phyloP scores from a whole-genome alignment of 2,888 invertebrate species.

The Hydropsyche betteni region DNA sequence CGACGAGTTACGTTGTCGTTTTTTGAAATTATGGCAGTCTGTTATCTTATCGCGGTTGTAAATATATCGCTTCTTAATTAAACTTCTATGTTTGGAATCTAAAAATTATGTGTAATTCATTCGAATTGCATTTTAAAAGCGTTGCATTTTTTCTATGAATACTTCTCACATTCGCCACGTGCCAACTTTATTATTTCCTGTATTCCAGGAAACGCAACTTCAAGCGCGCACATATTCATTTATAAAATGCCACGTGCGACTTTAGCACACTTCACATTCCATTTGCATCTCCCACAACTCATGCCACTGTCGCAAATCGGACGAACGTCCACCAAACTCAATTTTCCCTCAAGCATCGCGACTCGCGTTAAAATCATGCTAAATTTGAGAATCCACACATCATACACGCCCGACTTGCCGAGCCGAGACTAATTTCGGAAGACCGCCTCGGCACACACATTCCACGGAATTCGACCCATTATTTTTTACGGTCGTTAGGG shows the following conservation, averaged over 20 bases:
- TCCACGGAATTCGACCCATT: conserved; percentile 40
- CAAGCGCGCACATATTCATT: conserved; percentile 5
- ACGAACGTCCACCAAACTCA: too few species aligned
- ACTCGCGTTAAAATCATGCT: too few species aligned
- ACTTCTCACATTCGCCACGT: too few species aligned
- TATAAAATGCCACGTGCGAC: conserved; percentile 6
- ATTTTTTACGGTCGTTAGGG: conserved; percentile 43
- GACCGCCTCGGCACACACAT: conserved; percentile 1
- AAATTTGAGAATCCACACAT: not conserved
- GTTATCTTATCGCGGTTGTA: conserved; percentile 4
- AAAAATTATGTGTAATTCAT: conserved; percentile 1
- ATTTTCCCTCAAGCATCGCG: too few species aligned
- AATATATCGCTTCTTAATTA: conserved; percentile 28
- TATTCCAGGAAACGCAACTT: conserved; percentile 8
- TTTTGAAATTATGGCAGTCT: not conserved
- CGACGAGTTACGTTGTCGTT: not conserved
- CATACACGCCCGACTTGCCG: too few species aligned
- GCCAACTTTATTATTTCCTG: too few species aligned
- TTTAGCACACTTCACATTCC: not conserved
- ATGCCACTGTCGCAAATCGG: too few species aligned
- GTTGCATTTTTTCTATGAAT: not conserved
- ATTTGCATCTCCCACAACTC: not conserved
- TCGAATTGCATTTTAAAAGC: not conserved
- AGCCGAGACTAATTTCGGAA: too few species aligned
- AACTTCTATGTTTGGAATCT: conserved; percentile 12